Percentiles rank a stretch among this genome's conserved stretches.
These are phyloP conservation scores for Leptinotarsa lineolata DNA, from an alignment of 1,140 invertebrate genomes.

Conservation along the genomic window DNA sequence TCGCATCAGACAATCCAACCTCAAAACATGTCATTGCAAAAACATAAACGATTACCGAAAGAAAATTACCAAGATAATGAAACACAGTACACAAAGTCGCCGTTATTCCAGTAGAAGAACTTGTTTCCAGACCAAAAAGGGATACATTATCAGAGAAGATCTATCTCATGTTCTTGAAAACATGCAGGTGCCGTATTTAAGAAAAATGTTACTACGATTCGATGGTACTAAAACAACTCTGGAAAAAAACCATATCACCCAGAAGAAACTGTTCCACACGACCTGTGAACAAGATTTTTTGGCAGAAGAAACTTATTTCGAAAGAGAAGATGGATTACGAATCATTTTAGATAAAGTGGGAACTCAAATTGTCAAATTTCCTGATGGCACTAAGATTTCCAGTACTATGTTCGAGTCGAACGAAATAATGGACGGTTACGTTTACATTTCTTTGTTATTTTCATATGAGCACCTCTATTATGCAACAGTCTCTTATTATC, in stretches of 20 bases:
- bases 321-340: constrained; percentile 39
- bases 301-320: constrained; percentile 35
- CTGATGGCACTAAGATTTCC: constrained; percentile 36
- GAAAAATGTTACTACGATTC: constrained; percentile 33
- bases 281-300: constrained; percentile 36
- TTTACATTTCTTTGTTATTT: constrained; percentile 34
- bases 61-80: constrained; percentile 32
- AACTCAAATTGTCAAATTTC: constrained; percentile 27
- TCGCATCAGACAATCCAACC: neutral
- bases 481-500: constrained; percentile 33
- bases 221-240: constrained; percentile 38
- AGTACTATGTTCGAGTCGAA: constrained; percentile 23
- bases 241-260: constrained; percentile 27
- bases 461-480: constrained; percentile 40
- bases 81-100: constrained; percentile 26
- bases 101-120: constrained; percentile 33
- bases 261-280: constrained; percentile 37
- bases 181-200: constrained; percentile 37
- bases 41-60: constrained; percentile 33
- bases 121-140: constrained; percentile 31
- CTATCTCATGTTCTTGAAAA: constrained; percentile 29
- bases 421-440: constrained; percentile 37
- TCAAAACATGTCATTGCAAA: constrained; percentile 29
- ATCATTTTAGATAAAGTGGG: constrained; percentile 34
- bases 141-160: constrained; percentile 27